Conservation (phyloP, 2,113 vertebrate genomes). For the Nycticryphes semicollaris region DNA sequence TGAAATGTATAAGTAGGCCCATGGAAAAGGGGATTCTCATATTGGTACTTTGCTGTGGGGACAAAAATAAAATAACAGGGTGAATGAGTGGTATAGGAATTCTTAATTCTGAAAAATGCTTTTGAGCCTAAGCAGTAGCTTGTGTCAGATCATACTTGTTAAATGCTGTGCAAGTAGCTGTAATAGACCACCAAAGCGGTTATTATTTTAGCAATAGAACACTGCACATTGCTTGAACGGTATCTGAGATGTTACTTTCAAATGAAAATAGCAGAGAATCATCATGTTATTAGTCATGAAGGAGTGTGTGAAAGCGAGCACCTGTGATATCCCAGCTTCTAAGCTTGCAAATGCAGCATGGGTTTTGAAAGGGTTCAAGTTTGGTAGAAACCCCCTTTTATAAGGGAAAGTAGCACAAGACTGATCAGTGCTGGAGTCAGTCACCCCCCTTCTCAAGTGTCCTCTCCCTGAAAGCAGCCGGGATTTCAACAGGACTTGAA, state of each 20-base stretch:
- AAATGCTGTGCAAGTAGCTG: background rate
- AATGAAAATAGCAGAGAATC: background rate
- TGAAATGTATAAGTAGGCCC: background rate
- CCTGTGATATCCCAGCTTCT: background rate
- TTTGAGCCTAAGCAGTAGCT: background rate
- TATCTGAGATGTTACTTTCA: background rate
- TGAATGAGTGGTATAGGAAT: background rate
- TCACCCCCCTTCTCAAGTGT: background rate
- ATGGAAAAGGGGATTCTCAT: background rate
- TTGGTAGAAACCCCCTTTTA: background rate
- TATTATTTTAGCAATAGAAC: background rate
- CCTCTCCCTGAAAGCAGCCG: background rate
- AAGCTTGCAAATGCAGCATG: background rate
- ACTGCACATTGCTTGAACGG: background rate
- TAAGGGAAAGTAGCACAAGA: background rate
- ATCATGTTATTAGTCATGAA: background rate
- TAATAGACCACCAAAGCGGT: background rate
- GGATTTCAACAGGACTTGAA: background rate
- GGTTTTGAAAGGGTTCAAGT: background rate
- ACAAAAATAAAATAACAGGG: too few species aligned
- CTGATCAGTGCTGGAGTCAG: background rate
- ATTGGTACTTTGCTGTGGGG: background rate
- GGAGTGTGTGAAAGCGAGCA: background rate
- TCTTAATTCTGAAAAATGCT: background rate
- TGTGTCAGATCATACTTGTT: background rate